Percentiles rank a stretch among this genome's conserved stretches.
Evolutionary conservation across 1,140 invertebrate genomes (phyloP).

Genomic region (Pachypeltis micranthus): DNA sequence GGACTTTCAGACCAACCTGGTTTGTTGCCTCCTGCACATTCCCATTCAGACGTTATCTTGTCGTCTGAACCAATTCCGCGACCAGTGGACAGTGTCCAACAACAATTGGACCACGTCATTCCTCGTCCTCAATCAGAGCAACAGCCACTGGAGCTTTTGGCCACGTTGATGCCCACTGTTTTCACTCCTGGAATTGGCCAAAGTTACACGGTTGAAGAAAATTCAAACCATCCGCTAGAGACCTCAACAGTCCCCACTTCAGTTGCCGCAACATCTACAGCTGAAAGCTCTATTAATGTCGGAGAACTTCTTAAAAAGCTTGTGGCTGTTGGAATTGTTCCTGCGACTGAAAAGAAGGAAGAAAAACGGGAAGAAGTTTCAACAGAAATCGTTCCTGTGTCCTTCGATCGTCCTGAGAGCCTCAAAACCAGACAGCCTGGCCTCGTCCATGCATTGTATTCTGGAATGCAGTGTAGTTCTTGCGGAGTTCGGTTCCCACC

Average conservation of each 20-base stretch:
- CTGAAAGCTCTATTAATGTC: slow-evolving; percentile 45
- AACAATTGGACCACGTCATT: not conserved
- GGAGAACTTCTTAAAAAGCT: slow-evolving; percentile 72
- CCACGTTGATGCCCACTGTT: slow-evolving; percentile 46
- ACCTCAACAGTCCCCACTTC: slow-evolving; percentile 41
- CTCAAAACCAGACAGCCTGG: slow-evolving; percentile 46
- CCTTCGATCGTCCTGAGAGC: slow-evolving; percentile 40
- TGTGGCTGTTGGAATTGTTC: slow-evolving; percentile 71
- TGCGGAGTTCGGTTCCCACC: slow-evolving; percentile 83
- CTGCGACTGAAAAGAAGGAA: slow-evolving; percentile 32
- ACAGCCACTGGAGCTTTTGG: slow-evolving; percentile 43
- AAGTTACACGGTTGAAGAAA: slow-evolving; percentile 25
- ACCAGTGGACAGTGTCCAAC: not conserved
- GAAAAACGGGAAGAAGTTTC: slow-evolving; percentile 34
- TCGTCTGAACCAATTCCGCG: not conserved
- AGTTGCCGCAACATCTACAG: slow-evolving; percentile 33
- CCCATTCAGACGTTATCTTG: not conserved
- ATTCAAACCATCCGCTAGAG: slow-evolving; percentile 20
- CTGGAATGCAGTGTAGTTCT: slow-evolving; percentile 83
- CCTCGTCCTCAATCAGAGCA: not conserved
- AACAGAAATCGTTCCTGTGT: slow-evolving; percentile 9
- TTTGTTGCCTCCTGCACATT: not conserved
- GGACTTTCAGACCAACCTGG: not conserved
- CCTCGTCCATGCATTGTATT: slow-evolving; percentile 40
- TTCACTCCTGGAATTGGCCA: slow-evolving; percentile 24